These are phyloP conservation scores for Pammene aurita DNA, from an alignment of 2,888 invertebrate species.

Conservation along the genomic window DNA sequence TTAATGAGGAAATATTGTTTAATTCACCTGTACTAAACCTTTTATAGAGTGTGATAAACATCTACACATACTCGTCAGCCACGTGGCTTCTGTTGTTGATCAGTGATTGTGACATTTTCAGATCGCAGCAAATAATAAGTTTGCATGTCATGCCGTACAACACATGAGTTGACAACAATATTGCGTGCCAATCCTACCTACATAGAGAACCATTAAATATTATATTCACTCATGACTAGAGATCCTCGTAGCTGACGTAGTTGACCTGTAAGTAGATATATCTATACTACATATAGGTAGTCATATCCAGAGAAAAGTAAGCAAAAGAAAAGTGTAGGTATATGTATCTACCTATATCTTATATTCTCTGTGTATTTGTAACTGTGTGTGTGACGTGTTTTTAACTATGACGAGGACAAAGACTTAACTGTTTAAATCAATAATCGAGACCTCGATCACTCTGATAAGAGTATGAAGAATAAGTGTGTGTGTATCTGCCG, in stretches of 20 bases:
- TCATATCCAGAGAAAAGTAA: no score
- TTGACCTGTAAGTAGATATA: neutral
- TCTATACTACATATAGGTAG: no score
- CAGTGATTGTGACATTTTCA: conserved; percentile 15
- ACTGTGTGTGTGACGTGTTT: no score
- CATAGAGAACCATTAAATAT: neutral
- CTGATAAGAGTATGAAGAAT: no score
- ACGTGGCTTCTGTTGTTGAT: conserved; percentile 20
- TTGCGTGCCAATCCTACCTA: conserved; percentile 11
- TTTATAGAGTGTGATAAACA: conserved; percentile 32
- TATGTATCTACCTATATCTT: no score
- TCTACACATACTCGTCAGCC: conserved; percentile 21
- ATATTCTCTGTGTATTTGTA: no score
- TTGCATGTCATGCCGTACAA: conserved; percentile 21
- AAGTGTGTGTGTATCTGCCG: no score
- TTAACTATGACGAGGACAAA: no score
- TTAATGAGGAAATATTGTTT: neutral
- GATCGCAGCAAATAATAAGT: conserved; percentile 5
- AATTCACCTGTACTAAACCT: conserved; percentile 12
- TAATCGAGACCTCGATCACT: no score
- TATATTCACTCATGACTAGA: neutral
- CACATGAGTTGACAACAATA: conserved; percentile 7
- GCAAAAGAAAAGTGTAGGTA: no score
- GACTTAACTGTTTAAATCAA: no score
- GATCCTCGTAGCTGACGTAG: neutral